These are phyloP conservation scores for Xenopus borealis DNA, from an alignment of 2,113 vertebrate genomes.

Conservation along the genomic window DNA sequence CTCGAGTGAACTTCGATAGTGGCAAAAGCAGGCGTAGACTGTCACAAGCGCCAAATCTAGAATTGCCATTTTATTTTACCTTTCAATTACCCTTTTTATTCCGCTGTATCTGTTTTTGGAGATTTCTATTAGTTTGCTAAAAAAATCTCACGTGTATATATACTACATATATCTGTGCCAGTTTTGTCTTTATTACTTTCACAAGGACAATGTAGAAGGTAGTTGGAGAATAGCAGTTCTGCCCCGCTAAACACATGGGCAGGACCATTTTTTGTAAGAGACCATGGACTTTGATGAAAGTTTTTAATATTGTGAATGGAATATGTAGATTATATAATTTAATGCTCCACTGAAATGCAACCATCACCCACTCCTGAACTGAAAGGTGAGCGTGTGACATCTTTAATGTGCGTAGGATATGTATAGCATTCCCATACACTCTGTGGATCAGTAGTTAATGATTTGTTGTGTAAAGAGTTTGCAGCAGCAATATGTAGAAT, in stretches of 20 bases:
- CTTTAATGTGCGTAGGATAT: not conserved
- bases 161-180: conserved; percentile 33
- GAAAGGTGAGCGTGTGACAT: not conserved
- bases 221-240: not conserved
- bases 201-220: not conserved
- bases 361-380: not conserved
- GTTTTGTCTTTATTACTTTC: conserved; percentile 7
- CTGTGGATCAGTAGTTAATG: too few species aligned
- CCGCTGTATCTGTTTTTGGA: conserved; percentile 68
- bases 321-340: not conserved
- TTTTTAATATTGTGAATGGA: conserved; percentile 1
- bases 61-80: conserved; percentile 59
- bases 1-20: conserved; percentile 57
- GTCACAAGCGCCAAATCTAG: conserved; percentile 56
- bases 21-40: not conserved
- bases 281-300: not conserved
- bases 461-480: not conserved
- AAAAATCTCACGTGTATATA: conserved; percentile 51
- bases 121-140: conserved; percentile 79
- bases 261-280: not conserved
- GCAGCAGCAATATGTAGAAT: conserved; percentile 1
- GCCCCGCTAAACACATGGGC: too few species aligned
- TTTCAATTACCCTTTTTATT: conserved; percentile 62
- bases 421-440: conserved; percentile 23
- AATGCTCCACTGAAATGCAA: not conserved